Conservation (phyloP, 1,140 invertebrate genomes). For the Carposina sasakii region DNA sequence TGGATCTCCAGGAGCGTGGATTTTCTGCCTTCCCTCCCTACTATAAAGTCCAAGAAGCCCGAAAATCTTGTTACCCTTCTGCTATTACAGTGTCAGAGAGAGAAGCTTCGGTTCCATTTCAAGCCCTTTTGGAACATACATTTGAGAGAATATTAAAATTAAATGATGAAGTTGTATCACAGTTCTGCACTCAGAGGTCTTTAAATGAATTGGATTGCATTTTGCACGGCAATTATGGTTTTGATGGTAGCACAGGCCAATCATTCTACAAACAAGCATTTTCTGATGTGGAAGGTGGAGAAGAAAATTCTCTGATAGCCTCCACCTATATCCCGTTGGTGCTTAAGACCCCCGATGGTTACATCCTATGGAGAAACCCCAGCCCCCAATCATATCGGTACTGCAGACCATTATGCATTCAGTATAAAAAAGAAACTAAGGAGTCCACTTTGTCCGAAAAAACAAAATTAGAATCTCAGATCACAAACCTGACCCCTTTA, state of each 20-base stretch:
- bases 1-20: neutral
- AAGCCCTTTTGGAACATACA: slow-evolving; percentile 3
- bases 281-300: neutral
- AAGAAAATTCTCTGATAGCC: neutral
- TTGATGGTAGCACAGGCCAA: slow-evolving; percentile 11
- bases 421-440: slow-evolving; percentile 8
- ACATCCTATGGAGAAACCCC: slow-evolving; percentile 5
- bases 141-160: neutral
- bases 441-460: slow-evolving; percentile 1
- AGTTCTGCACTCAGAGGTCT: neutral
- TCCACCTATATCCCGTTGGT: slow-evolving; percentile 2
- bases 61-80: slow-evolving; percentile 7
- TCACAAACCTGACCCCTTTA: neutral
- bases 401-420: slow-evolving; percentile 8
- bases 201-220: neutral
- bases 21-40: slow-evolving; percentile 6
- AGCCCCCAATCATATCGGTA: slow-evolving; percentile 9
- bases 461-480: neutral
- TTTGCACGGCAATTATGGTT: slow-evolving; percentile 5
- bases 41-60: slow-evolving; percentile 4
- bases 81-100: slow-evolving; percentile 4
- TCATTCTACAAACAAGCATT: slow-evolving; percentile 6
- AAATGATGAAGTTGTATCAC: neutral
- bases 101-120: slow-evolving; percentile 9
- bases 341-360: neutral